phyloP scores from a whole-genome alignment of 2,888 invertebrate species.

The Hylaea fasciaria region DNA sequence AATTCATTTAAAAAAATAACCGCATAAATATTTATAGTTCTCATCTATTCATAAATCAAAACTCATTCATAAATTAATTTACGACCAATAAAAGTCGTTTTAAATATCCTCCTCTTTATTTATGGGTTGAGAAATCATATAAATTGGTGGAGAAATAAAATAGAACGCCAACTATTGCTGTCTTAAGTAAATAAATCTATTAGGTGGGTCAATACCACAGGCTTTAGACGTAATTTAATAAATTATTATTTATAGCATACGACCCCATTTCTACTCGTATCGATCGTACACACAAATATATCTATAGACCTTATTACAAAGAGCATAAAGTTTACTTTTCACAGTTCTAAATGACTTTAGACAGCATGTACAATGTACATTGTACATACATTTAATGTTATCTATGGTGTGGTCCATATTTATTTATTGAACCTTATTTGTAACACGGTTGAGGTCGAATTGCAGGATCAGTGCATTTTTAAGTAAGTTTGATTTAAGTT shows the following conservation, averaged over 20 bases:
- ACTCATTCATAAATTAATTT: constrained; percentile 64
- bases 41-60: constrained; percentile 41
- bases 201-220: constrained; percentile 24
- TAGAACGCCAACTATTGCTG: constrained; percentile 21
- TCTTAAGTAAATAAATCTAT: constrained; percentile 23
- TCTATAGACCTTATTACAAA: not conserved
- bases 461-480: not conserved
- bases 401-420: not conserved
- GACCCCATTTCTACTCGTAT: not conserved
- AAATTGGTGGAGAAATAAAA: constrained; percentile 36
- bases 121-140: constrained; percentile 52
- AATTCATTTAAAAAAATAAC: constrained; percentile 27
- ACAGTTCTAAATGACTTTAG: not conserved
- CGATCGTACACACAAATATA: not conserved
- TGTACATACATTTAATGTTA: not conserved
- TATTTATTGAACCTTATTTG: not conserved
- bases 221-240: constrained; percentile 1
- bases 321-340: not conserved
- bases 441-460: not conserved
- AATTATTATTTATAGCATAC: constrained; percentile 2
- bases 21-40: constrained; percentile 44
- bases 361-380: no score
- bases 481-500: not conserved
- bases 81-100: constrained; percentile 66
- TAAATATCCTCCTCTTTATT: constrained; percentile 56